phyloP scores from a whole-genome alignment of 2,888 invertebrate genomes.

The Coelinius sp. region DNA sequence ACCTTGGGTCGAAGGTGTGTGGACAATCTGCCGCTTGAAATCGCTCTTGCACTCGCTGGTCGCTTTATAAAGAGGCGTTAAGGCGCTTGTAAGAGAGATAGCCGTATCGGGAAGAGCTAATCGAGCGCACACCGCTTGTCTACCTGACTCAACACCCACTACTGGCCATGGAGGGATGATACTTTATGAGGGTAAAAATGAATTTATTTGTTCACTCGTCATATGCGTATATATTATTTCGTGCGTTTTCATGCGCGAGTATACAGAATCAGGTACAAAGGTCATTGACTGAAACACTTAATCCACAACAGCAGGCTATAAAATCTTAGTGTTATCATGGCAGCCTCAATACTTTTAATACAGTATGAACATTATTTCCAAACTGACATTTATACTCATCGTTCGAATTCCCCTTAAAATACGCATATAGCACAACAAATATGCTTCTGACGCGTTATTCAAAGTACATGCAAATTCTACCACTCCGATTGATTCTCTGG shows the following conservation, averaged over 20 bases:
- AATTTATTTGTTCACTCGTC: neutral
- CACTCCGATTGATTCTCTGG: slow-evolving; percentile 42
- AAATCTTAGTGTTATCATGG: neutral
- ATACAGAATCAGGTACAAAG: neutral
- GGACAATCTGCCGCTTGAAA: slow-evolving; percentile 59
- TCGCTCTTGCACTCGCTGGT: slow-evolving; percentile 47
- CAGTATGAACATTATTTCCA: slow-evolving; percentile 4
- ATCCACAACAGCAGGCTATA: neutral
- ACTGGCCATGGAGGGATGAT: slow-evolving; percentile 13
- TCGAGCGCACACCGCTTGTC: slow-evolving; percentile 46
- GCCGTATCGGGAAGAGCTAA: slow-evolving; percentile 54
- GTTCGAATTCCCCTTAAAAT: neutral
- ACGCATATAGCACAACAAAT: neutral
- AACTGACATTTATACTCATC: neutral
- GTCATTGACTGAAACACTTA: neutral
- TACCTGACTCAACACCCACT: slow-evolving; percentile 42
- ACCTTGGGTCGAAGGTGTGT: slow-evolving; percentile 38
- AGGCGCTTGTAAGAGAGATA: slow-evolving; percentile 58
- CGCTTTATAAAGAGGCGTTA: slow-evolving; percentile 54
- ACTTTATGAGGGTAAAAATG: neutral
- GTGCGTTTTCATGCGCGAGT: neutral
- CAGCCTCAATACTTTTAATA: neutral
- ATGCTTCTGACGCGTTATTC: neutral
- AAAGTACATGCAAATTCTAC: slow-evolving; percentile 43
- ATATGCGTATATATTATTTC: neutral